Evolutionary conservation across 2,888 invertebrate genomes (phyloP), one percentile per base, ranked within the genome.

Genomic region (Antheraea assamensis): DNA sequence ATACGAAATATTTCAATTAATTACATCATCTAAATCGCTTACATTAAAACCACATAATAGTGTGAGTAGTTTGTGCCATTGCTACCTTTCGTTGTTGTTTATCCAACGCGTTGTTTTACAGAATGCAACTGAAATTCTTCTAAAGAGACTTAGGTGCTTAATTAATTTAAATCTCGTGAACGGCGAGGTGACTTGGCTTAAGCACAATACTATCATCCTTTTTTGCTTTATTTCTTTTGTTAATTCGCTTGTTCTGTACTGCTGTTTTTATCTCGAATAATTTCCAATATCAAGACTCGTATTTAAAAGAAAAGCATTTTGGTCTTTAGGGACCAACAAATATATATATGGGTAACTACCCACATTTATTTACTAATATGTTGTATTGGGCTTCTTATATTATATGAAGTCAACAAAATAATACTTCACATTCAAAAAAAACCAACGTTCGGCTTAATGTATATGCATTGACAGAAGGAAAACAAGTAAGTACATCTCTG

Each of bases 141-240:
- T 82, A 88, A 86, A 84, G 81, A 70, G 73, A 82, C 86, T 84
- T 86, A 86, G 87, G 87, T 87, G 72, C 87, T 90, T 91, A 92
- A 92, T 92, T 92, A 92, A 91, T 92, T 91, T 88, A 90, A 91
- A 90, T 88, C 87, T 86, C 78, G 80, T 76, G 78, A 79, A 83
- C 81, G 61, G 72, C 64, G 74, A 61, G 74, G 72, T 72, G 72
- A 61, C 70, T 72, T 47, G 70, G 71, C 71, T 74, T 74, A 68
- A 71, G 68, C 74, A 66, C 71, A 64, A 71, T 74, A 70, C 61
- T 42, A 74, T 70, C 61, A 64, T 68, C 24, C 35, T 72, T 72
- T 70, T 70, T 58, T 58, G 58, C 58, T 58, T 24, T 24, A 24
- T 58, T 24, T 24, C 24, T 24, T 24, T 24, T 24, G 58, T 58